Evolutionary conservation across 2,113 vertebrate species (phyloP).

Genomic region (Emydura subglobosa): DNA sequence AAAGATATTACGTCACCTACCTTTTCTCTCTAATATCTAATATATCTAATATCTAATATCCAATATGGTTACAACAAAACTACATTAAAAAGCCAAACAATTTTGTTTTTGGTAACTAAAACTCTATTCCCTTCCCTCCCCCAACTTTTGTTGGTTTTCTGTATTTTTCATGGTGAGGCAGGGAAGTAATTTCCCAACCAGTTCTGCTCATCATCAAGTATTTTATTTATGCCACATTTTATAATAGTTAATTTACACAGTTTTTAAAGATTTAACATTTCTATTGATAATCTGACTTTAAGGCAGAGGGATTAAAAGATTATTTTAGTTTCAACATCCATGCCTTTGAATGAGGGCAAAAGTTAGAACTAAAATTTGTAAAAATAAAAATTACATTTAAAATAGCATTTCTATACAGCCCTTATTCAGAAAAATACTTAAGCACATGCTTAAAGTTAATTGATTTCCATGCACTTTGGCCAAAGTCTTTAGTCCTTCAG

Average conservation of each 20-base stretch:
- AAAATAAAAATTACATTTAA: too few relatives aligned
- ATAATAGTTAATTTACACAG: not conserved
- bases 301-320: not conserved
- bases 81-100: too few relatives aligned
- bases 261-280: rapidly evolving
- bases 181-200: not conserved
- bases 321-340: too few relatives aligned
- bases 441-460: not conserved
- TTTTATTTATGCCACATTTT: not conserved
- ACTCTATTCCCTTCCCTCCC: too few relatives aligned
- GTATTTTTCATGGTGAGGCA: too few relatives aligned
- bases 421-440: not conserved
- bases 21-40: too few relatives aligned
- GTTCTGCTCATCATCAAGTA: not conserved
- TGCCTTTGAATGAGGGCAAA: not conserved
- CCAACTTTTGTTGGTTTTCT: too few relatives aligned
- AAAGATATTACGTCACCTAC: too few relatives aligned
- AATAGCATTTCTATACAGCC: not conserved
- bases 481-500: not conserved
- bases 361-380: not conserved
- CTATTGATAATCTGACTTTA: not conserved
- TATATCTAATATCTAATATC: too few relatives aligned
- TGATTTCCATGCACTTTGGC: not conserved
- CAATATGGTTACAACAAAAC: too few relatives aligned
- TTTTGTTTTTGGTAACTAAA: not conserved